These are phyloP conservation scores for Phyllotreta striolata DNA, from an alignment of 2,888 invertebrate genomes.

Conservation along the genomic window DNA sequence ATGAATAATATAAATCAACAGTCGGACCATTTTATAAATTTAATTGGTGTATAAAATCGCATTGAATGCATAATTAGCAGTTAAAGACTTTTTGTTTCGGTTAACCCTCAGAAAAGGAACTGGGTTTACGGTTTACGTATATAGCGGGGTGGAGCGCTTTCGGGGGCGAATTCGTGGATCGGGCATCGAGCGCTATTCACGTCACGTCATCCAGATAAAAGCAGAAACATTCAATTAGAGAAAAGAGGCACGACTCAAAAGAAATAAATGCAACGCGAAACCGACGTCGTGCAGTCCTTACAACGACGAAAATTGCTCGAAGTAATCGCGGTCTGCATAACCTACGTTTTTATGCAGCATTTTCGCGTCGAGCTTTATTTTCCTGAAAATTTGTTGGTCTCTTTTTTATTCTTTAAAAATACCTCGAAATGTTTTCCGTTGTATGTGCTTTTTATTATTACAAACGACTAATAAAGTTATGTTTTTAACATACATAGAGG, in stretches of 20 bases:
- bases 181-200: constrained; percentile 9
- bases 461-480: neutral
- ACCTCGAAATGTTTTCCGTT: neutral
- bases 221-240: constrained; percentile 26
- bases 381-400: no score
- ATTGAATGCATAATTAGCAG: no score
- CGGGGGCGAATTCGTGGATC: neutral
- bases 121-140: neutral
- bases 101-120: neutral
- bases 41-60: no score
- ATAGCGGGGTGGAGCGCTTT: neutral
- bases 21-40: no score
- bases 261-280: constrained; percentile 18
- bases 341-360: neutral
- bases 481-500: constrained; percentile 2
- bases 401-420: no score
- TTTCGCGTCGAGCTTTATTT: no score
- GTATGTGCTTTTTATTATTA: constrained; percentile 2
- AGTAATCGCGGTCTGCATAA: neutral
- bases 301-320: neutral
- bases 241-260: constrained; percentile 20
- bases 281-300: neutral
- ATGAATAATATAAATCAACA: no score
- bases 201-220: constrained; percentile 17
- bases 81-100: no score